phyloP scores from a whole-genome alignment of 2,113 vertebrate species.

The Monarcha castaneiventris region DNA sequence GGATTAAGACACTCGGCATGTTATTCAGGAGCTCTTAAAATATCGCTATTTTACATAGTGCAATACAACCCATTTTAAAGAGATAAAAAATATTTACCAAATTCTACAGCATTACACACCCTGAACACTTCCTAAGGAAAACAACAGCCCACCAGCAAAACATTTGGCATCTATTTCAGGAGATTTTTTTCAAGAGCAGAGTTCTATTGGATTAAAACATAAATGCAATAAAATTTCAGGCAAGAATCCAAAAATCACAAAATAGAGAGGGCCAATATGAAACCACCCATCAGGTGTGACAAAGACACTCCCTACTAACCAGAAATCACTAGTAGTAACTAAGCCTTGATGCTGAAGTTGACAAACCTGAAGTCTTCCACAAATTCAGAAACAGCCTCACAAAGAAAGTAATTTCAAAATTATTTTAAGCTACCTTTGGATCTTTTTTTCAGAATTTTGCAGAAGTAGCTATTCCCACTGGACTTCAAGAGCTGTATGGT shows the following conservation, averaged over 20 bases:
- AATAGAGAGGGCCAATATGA: not conserved
- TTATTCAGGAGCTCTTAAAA: not conserved
- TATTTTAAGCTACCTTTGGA: not conserved
- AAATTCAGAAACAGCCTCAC: not conserved
- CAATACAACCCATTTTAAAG: not conserved
- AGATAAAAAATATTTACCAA: not conserved
- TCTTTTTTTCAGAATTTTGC: not conserved
- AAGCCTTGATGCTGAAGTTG: not conserved
- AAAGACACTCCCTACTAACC: not conserved
- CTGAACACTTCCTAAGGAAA: not conserved
- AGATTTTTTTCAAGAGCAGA: not conserved
- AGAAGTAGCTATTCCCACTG: not conserved
- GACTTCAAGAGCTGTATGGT: not conserved
- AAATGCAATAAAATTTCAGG: not conserved
- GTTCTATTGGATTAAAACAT: not conserved
- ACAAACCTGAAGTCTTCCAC: not conserved
- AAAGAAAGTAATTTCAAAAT: not conserved
- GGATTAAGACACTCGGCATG: accelerated
- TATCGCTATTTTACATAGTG: not conserved
- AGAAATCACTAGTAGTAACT: not conserved
- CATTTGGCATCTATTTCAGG: not conserved
- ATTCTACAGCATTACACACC: not conserved
- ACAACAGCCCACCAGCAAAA: not conserved
- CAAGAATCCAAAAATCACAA: not conserved
- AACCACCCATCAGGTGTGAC: not conserved